Base-by-base conservation (phyloP, 1,140 invertebrate genomes). In the Pogonomyrmex barbatus region DNA sequence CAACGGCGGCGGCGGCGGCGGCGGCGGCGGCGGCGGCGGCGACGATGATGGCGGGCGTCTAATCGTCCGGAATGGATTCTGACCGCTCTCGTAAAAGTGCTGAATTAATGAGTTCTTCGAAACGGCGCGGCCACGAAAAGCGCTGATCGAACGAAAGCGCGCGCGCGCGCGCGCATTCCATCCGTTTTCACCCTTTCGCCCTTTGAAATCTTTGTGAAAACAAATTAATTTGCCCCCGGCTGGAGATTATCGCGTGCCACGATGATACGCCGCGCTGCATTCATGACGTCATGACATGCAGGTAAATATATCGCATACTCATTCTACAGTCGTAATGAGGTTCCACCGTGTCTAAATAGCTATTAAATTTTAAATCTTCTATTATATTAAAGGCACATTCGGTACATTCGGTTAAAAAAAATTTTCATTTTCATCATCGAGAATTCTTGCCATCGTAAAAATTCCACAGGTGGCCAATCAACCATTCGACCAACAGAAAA, bases 121-220 rank as follows among this genome's bases (percentile, higher is more conserved):
- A 24, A 81, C 36, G 47, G 12, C n/a, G 60, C 76, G 33, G 47
- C 62, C 14, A 10, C 63, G 67, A 82, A 73, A 62, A 83, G 68
- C 79, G 42, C 4, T 68, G 42, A 83, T 82, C 67, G 68, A 81
- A 79, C 63, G 60, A 36, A 24, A 54, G 77, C 36, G 77, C 17
- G 58, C 17, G 24, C 24, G 24, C 24, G 24, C 24, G 24, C 24
- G 24, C 24, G 10, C 45, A n/a, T 14, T 45, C 14, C 39, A 5
- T 24, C 24, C 33, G 54, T 71, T 82, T 60, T 60, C 42, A 73
- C 42, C 42, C 42, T 47, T 39, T 60, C 79, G 24, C 12, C 39
- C 65, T 81, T 82, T 82, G 67, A 73, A 54, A 75, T 75, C 45
- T 60, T 75, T 60, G 68, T 75, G 42, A 60, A 83, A 83, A 83